A percentile compares a stretch with the other conserved stretches of the same genome.
These are phyloP conservation scores for Mastomys coucha DNA, from an alignment of 2,113 vertebrate species.

Conservation along the genomic window DNA sequence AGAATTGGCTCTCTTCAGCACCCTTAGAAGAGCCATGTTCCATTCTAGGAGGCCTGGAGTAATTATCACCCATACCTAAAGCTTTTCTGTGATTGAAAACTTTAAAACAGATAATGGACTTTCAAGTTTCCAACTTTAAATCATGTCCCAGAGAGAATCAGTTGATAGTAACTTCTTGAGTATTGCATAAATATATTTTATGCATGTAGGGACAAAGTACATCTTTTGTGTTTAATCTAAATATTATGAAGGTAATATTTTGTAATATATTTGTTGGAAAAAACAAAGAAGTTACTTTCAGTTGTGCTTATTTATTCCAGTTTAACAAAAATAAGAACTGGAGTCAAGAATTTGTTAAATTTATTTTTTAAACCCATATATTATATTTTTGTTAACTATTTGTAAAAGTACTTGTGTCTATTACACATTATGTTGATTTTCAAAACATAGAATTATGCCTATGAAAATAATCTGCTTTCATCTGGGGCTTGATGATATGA, in stretches of 20 bases:
- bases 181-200: background rate
- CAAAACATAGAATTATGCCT: background rate
- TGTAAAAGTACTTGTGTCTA: background rate
- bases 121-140: slow-evolving; percentile 41
- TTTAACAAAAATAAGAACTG: background rate
- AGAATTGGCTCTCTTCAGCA: background rate
- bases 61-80: background rate
- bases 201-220: background rate
- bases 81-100: background rate
- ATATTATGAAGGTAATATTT: slow-evolving; percentile 38
- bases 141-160: background rate
- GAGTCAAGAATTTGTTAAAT: background rate
- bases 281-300: background rate
- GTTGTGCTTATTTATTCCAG: background rate
- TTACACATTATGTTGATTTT: background rate
- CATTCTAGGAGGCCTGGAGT: background rate
- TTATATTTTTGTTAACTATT: background rate
- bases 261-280: background rate
- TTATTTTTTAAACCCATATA: background rate
- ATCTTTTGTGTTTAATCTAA: background rate
- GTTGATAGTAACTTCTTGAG: background rate
- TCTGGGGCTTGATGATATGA: background rate
- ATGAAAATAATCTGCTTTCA: slow-evolving; percentile 13
- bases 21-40: background rate
- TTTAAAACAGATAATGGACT: slow-evolving; percentile 34